A percentile compares a stretch with the other conserved stretches of the same genome.
These are phyloP conservation scores for Toxostoma redivivum DNA, from an alignment of 2,113 vertebrate species.

Conservation along the genomic window DNA sequence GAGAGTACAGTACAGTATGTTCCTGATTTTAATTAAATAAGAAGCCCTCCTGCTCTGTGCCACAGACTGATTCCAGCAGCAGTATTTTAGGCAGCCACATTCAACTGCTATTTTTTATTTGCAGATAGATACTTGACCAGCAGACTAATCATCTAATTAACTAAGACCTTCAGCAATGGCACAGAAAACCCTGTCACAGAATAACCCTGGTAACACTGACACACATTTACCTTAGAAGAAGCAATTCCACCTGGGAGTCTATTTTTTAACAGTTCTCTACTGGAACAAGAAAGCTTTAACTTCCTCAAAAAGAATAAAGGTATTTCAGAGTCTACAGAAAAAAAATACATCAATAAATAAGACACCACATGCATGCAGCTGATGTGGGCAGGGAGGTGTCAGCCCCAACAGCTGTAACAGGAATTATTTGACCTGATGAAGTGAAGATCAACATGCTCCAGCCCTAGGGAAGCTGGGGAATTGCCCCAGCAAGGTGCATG, in stretches of 20 bases:
- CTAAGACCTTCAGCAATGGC: constrained; percentile 29
- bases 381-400: background rate
- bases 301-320: background rate
- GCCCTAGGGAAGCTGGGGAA: background rate
- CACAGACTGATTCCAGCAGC: constrained; percentile 37
- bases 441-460: background rate
- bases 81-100: constrained; percentile 34
- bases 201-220: background rate
- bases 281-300: background rate
- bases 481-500: background rate
- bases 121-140: constrained; percentile 47
- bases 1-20: constrained; percentile 49
- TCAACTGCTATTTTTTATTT: constrained; percentile 49
- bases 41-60: constrained; percentile 35
- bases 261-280: background rate
- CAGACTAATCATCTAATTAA: constrained; percentile 57
- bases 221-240: background rate
- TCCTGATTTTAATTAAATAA: constrained; percentile 63
- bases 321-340: background rate
- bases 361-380: background rate
- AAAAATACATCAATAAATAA: background rate
- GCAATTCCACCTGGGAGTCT: background rate
- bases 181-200: background rate
- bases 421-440: background rate
- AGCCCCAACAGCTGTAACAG: background rate